Conservation (phyloP, 2,113 vertebrate species). For the Chauna torquata region DNA sequence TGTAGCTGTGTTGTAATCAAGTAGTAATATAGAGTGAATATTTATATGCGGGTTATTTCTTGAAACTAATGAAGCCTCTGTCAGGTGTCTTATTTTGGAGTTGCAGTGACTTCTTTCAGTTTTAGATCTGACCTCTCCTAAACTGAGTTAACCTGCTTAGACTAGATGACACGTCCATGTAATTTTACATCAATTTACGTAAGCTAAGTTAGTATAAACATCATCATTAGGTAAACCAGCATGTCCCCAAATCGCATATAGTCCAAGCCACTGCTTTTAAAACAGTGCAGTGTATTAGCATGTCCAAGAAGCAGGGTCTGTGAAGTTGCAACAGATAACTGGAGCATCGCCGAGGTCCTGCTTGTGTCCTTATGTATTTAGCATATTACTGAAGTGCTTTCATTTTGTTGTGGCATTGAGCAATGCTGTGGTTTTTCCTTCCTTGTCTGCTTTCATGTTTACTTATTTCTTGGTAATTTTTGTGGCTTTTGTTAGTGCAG, state of each 20-base stretch:
- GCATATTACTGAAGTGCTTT: background rate
- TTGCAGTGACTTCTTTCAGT: background rate
- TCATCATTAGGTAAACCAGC: background rate
- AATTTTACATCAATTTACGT: background rate
- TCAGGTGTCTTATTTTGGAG: background rate
- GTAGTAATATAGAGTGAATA: background rate
- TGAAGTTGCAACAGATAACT: background rate
- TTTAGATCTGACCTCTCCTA: background rate
- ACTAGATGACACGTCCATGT: fast-evolving
- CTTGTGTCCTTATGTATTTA: background rate
- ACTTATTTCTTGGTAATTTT: background rate
- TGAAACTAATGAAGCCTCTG: background rate
- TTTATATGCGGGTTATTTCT: background rate
- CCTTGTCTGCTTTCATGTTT: background rate
- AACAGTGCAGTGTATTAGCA: background rate
- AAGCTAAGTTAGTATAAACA: background rate
- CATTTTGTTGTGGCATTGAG: background rate
- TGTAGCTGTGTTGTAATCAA: background rate
- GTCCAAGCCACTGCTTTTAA: background rate
- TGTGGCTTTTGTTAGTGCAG: background rate
- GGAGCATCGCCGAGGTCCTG: background rate
- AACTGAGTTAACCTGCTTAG: background rate
- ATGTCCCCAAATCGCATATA: background rate
- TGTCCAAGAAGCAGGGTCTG: background rate
- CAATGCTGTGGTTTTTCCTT: background rate